phyloP scores from a whole-genome alignment of 2,113 vertebrate species.

The Halcyon malimbica region DNA sequence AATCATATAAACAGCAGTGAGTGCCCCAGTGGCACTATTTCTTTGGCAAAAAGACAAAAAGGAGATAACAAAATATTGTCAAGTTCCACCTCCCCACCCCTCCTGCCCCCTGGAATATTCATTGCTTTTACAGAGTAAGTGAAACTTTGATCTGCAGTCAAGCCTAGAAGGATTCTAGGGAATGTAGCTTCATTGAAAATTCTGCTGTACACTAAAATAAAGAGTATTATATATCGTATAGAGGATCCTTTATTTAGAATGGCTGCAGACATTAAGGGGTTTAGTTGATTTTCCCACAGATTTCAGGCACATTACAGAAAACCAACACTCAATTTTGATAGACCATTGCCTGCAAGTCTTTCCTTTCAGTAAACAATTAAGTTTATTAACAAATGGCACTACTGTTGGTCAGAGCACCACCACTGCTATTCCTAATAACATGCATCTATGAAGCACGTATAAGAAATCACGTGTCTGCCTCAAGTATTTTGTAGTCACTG shows the following conservation, averaged over 20 bases:
- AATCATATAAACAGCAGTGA: constrained; percentile 39
- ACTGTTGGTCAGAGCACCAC: not conserved
- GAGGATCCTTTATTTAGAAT: not conserved
- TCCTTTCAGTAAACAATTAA: not conserved
- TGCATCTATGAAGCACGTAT: accelerated
- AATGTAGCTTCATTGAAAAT: not conserved
- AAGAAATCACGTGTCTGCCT: not conserved
- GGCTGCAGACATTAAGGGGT: not conserved
- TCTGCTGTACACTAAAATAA: not conserved
- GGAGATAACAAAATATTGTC: not conserved
- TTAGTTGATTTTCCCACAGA: not conserved
- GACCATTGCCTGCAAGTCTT: not conserved
- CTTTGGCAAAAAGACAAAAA: constrained; percentile 11
- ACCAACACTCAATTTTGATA: not conserved
- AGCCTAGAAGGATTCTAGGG: not conserved
- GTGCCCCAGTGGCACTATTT: constrained; percentile 5
- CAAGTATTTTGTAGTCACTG: not conserved
- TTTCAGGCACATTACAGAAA: not conserved
- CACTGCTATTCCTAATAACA: not conserved
- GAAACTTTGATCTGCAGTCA: not conserved
- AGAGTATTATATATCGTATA: not conserved
- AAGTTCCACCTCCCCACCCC: not conserved
- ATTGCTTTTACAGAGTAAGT: not conserved
- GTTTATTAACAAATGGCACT: not conserved
- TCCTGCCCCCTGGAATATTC: not conserved